Conservation (phyloP, 53 echinoderm and acorn worm genomes). For the Apostichopus leukothele region DNA sequence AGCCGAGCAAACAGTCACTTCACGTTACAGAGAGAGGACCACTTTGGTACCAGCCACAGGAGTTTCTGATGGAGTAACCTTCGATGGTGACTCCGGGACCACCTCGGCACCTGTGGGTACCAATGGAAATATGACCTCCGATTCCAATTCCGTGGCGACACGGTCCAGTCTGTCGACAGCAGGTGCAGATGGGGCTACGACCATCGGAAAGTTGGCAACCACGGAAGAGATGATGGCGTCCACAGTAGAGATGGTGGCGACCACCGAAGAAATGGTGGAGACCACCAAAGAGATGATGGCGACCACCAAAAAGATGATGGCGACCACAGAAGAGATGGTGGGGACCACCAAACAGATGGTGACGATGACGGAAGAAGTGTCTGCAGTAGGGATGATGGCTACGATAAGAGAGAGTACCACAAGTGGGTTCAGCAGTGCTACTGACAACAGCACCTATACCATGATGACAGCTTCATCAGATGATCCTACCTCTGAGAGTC, state of each 20-base stretch:
- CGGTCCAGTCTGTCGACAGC: neutral
- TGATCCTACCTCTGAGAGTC: neutral
- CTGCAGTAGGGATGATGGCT: neutral
- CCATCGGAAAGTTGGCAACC: neutral
- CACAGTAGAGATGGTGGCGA: neutral
- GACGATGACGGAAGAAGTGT: neutral
- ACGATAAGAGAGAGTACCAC: neutral
- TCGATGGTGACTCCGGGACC: neutral
- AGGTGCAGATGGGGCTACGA: neutral
- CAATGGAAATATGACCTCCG: neutral
- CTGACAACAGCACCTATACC: neutral
- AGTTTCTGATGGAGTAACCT: neutral
- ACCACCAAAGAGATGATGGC: neutral
- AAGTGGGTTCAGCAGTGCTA: neutral
- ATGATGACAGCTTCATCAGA: neutral
- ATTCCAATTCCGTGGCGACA: neutral
- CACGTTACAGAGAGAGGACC: conserved; percentile 11
- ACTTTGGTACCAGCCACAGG: neutral
- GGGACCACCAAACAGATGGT: neutral
- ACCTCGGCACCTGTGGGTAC: neutral
- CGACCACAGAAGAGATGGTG: neutral
- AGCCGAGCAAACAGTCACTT: neutral
- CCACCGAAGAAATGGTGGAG: neutral
- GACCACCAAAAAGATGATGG: neutral
- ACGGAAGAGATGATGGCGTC: no score